These are phyloP conservation scores for Leucopternis melanops DNA, from an alignment of 2,113 vertebrate species.

Conservation along the genomic window DNA sequence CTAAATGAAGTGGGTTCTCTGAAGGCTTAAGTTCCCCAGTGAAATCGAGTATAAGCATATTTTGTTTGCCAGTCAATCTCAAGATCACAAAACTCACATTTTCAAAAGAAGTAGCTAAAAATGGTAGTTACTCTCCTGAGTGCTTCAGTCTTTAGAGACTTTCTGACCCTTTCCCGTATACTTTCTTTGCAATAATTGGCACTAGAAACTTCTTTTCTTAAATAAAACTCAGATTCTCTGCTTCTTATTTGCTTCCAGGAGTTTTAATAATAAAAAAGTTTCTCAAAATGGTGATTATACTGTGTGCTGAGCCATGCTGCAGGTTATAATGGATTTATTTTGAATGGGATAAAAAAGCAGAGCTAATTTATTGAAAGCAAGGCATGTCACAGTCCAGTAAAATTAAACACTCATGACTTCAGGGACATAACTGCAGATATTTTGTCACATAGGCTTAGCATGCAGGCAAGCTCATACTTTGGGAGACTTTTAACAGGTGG, in stretches of 20 bases:
- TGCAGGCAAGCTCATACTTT: background rate
- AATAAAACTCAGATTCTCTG: background rate
- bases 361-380: background rate
- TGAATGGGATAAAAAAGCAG: background rate
- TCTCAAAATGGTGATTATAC: background rate
- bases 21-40: background rate
- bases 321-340: background rate
- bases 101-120: background rate
- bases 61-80: background rate
- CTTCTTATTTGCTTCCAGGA: background rate
- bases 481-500: background rate
- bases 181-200: background rate
- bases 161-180: background rate
- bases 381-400: background rate
- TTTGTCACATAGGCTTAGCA: background rate
- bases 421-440: background rate
- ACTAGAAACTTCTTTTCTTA: background rate
- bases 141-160: background rate
- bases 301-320: background rate
- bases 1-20: background rate
- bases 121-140: background rate
- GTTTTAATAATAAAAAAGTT: background rate
- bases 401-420: background rate
- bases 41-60: background rate
- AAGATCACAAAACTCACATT: background rate